Evolutionary conservation across 2,113 vertebrate species (phyloP), one percentile per base, ranked within the genome.

Genomic region (Cacatua alba): DNA sequence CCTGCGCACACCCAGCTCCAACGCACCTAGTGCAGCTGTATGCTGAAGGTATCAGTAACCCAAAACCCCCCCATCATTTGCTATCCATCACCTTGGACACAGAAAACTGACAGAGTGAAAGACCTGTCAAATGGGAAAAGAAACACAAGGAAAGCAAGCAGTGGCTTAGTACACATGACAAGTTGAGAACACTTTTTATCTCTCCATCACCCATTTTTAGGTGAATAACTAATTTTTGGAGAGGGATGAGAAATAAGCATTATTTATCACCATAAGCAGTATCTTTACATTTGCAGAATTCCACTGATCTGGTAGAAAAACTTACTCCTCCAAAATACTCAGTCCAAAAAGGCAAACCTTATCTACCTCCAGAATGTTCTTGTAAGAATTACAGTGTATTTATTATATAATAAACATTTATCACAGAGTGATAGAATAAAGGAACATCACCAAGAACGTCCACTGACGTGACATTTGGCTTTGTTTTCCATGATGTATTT

Each of bases 1-100:
- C n/a, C 2, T 35, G 11, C 46, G 39, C n/a, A 48, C 29, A 12
- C 28, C 48, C 39, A 44, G 57, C 31, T 28, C 25, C 68, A 37
- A 2, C 2, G 41, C 39, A 10, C 44, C 10, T 16, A 13, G 13
- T 11, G 43, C 52, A 46, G n/a, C 24, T 84, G 20, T 39, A 0
- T 18, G 60, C 60, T 39, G 41, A 39, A 52, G 77, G 43, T 26
- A 11, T 15, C 29, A 29, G 49, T 21, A 60, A 72, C 17, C 9
- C 8, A 3, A 51, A 68, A 20, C 0, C 1, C 31, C 23, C 19
- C 1, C 1, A 63, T 60, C 6, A 0, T 48, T 76, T 69, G 41
- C 33, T 65, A 44, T 24, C 59, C 23, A 41, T 74, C 60, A 59
- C 60, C 60, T 1, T 26, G 29, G 37, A 13, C 41, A 26, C 19